Conservation (phyloP, 2,888 invertebrate species). For the Acanthosepion lycidas region DNA sequence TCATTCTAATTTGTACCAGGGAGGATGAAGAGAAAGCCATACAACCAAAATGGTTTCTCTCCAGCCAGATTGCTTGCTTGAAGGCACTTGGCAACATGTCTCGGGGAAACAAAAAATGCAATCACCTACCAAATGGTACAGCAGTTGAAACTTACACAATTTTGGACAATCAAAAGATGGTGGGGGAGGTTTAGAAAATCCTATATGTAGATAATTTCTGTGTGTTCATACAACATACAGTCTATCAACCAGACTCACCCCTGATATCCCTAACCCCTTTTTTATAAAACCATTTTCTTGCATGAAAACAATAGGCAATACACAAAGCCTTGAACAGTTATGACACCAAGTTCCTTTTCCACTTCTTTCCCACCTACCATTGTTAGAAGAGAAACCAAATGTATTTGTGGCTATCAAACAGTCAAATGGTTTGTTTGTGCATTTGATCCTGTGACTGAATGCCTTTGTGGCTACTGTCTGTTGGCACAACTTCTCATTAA, state of each 20-base stretch:
- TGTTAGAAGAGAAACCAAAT: slow-evolving; percentile 4
- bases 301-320: neutral
- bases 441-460: slow-evolving; percentile 11
- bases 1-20: no score
- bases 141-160: neutral
- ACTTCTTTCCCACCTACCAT: neutral
- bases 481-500: neutral
- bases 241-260: neutral
- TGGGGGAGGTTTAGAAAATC: neutral
- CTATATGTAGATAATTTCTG: neutral
- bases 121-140: neutral
- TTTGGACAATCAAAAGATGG: neutral
- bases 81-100: neutral
- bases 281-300: neutral
- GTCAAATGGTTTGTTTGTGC: neutral
- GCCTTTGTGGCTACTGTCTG: neutral
- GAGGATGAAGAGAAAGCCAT: neutral
- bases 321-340: neutral
- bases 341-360: neutral
- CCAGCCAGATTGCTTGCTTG: neutral
- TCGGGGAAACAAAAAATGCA: neutral
- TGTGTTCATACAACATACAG: neutral
- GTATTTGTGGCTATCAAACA: neutral
- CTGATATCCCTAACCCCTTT: neutral
- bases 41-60: neutral